phyloP scores from a whole-genome alignment of 2,888 invertebrate species.

The Gryllus longicercus region DNA sequence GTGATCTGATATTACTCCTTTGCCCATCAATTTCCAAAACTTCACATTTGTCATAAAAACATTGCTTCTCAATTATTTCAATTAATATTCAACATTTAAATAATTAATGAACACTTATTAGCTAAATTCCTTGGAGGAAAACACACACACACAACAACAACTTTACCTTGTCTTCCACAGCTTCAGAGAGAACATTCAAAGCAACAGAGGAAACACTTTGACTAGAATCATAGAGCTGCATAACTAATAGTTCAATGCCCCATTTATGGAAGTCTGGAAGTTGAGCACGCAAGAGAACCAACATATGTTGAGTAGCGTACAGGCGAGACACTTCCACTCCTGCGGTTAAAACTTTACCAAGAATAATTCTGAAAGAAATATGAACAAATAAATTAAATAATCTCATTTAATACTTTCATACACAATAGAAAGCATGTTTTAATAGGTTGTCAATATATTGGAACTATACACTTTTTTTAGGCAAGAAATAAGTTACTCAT shows the following conservation, averaged over 20 bases:
- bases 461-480: no score
- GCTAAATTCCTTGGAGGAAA: not conserved
- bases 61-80: no score
- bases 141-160: slow-evolving; percentile 19
- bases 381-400: not conserved
- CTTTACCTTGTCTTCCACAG: slow-evolving; percentile 77
- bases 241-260: slow-evolving; percentile 80
- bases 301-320: slow-evolving; percentile 88
- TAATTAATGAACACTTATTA: slow-evolving; percentile 19
- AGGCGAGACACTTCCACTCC: slow-evolving; percentile 59
- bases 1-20: no score
- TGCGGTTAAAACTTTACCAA: slow-evolving; percentile 52
- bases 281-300: slow-evolving; percentile 76
- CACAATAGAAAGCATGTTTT: no score
- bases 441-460: no score
- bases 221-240: slow-evolving; percentile 80
- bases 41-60: no score
- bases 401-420: no score
- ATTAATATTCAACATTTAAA: not conserved
- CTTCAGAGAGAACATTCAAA: slow-evolving; percentile 81
- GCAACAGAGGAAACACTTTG: slow-evolving; percentile 77
- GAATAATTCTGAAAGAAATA: slow-evolving; percentile 49
- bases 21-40: no score
- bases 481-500: no score
- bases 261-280: slow-evolving; percentile 70